phyloP scores from a whole-genome alignment of 2,113 vertebrate species.

The Haemorhous mexicanus region DNA sequence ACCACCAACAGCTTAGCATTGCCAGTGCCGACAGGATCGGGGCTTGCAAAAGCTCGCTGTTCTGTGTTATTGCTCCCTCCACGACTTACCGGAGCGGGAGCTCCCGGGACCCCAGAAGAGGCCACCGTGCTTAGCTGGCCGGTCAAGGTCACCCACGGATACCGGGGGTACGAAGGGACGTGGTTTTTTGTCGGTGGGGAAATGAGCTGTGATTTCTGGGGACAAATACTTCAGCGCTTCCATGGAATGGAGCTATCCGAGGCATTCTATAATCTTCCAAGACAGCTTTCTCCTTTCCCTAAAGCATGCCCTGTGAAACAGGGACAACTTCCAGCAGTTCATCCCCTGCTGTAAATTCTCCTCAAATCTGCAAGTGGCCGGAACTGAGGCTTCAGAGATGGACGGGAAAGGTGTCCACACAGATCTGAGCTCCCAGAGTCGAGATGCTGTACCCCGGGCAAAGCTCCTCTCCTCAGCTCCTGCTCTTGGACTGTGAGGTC shows the following conservation, averaged over 20 bases:
- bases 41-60: neutral
- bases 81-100: neutral
- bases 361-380: neutral
- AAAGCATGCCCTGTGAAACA: neutral
- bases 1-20: neutral
- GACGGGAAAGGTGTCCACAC: neutral
- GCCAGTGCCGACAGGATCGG: neutral
- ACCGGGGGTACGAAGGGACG: rapidly evolving
- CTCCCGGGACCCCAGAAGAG: neutral
- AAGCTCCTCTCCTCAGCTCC: neutral
- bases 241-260: neutral
- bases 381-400: neutral
- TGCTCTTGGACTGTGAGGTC: neutral
- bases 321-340: neutral
- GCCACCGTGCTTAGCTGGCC: neutral
- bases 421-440: neutral
- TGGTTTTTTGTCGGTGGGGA: neutral
- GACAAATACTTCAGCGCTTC: neutral
- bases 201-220: neutral
- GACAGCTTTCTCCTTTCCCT: neutral
- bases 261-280: neutral
- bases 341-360: neutral
- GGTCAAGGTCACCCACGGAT: neutral
- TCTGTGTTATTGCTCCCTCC: neutral
- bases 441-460: neutral